Conservation (phyloP, 53 echinoderm and acorn worm species). For the Henricia sp. region DNA sequence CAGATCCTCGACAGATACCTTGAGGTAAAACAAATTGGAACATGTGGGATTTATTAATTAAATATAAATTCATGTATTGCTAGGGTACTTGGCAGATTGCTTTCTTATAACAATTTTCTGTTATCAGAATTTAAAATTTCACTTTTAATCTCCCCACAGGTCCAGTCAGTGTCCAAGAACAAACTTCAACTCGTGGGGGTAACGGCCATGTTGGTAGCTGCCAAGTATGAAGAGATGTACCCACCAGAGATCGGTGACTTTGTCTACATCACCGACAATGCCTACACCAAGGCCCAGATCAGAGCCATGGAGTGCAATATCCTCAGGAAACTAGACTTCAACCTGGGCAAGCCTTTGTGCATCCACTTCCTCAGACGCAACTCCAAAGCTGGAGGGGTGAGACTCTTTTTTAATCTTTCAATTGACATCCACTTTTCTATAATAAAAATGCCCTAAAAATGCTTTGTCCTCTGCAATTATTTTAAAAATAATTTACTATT, state of each 20-base stretch:
- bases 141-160: slow-evolving; percentile 52
- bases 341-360: slow-evolving; percentile 89
- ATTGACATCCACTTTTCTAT: not conserved
- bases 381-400: slow-evolving; percentile 95
- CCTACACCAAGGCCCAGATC: slow-evolving; percentile 93
- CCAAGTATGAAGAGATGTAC: slow-evolving; percentile 99
- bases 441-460: not conserved
- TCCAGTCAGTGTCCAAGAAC: slow-evolving; percentile 80
- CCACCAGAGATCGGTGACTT: slow-evolving; percentile 95
- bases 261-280: slow-evolving; percentile 95
- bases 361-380: slow-evolving; percentile 93
- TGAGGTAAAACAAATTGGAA: slow-evolving; percentile 37
- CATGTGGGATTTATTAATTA: too few species aligned
- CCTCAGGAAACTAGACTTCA: slow-evolving; percentile 74
- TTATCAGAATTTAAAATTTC: too few species aligned
- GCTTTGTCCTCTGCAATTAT: too few species aligned
- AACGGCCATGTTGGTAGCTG: slow-evolving; percentile 92
- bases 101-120: too few species aligned
- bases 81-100: too few species aligned
- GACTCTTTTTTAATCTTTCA: not conserved
- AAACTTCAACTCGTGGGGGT: slow-evolving; percentile 97
- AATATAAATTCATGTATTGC: not conserved
- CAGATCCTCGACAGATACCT: slow-evolving; percentile 94
- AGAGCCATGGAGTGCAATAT: slow-evolving; percentile 75
- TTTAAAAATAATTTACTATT: not conserved